A percentile compares a stretch with the other conserved stretches of the same genome.
These are phyloP conservation scores for Spilosoma lubricipeda DNA, from an alignment of 2,888 invertebrate species.

Conservation along the genomic window DNA sequence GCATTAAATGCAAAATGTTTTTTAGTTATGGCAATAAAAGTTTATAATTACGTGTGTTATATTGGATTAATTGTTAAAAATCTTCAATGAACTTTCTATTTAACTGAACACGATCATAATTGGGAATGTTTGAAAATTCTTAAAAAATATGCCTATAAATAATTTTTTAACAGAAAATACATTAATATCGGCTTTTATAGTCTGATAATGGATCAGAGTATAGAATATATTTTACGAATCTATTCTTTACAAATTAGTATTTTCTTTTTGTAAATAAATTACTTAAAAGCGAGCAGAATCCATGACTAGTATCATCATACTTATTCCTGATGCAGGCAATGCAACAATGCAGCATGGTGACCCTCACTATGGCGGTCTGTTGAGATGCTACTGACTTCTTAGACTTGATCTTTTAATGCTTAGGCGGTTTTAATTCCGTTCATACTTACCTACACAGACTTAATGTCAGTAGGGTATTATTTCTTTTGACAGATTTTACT, in stretches of 20 bases:
- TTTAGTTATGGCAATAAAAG: not conserved
- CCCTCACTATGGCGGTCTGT: no score
- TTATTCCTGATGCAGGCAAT: no score
- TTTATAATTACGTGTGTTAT: not conserved
- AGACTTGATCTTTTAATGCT: not conserved
- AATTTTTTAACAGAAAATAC: slow-evolving; percentile 58
- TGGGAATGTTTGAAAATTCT: slow-evolving; percentile 17
- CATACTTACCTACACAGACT: not conserved
- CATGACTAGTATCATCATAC: no score
- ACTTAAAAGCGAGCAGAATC: no score
- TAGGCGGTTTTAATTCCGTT: not conserved
- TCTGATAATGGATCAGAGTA: slow-evolving; percentile 44
- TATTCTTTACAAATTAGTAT: not conserved
- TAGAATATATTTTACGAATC: slow-evolving; percentile 18
- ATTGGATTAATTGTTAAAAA: not conserved
- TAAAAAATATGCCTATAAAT: slow-evolving; percentile 11
- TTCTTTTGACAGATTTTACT: no score
- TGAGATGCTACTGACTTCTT: no score
- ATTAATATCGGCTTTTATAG: slow-evolving; percentile 68
- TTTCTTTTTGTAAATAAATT: not conserved
- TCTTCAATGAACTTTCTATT: not conserved
- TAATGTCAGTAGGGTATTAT: not conserved
- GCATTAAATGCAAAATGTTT: not conserved
- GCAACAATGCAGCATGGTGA: no score
- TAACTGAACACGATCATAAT: slow-evolving; percentile 17